phyloP scores from a whole-genome alignment of 1,140 invertebrate species.

The Coelopa frigida region DNA sequence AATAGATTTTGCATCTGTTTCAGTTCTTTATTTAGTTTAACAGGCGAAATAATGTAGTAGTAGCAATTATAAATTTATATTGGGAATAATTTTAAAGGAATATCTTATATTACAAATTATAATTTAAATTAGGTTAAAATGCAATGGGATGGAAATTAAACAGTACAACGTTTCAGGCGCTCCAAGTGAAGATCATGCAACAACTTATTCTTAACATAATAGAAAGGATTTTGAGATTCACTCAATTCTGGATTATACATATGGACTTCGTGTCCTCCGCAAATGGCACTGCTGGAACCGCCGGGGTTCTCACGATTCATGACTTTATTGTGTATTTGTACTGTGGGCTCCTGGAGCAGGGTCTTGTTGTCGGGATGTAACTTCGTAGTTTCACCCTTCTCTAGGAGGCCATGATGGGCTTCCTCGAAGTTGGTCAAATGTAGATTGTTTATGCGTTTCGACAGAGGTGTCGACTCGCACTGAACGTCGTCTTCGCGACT shows the following conservation, averaged over 20 bases:
- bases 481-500: slow-evolving; percentile 38
- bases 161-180: slow-evolving; percentile 25
- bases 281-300: not conserved
- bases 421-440: slow-evolving; percentile 35
- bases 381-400: slow-evolving; percentile 6
- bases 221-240: slow-evolving; percentile 36
- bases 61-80: too few species aligned
- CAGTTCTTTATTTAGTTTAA: too few species aligned
- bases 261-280: not conserved
- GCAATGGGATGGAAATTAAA: too few species aligned
- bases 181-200: slow-evolving; percentile 39
- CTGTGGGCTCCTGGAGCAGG: not conserved
- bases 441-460: slow-evolving; percentile 42
- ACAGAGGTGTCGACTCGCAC: slow-evolving; percentile 37
- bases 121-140: too few species aligned
- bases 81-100: too few species aligned
- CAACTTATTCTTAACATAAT: slow-evolving; percentile 41
- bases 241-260: slow-evolving; percentile 35
- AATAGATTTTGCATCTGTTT: too few species aligned
- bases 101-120: too few species aligned
- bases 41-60: too few species aligned
- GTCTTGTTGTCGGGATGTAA: slow-evolving; percentile 5
- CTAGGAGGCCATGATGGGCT: too few species aligned
- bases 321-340: slow-evolving; percentile 6
- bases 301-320: slow-evolving; percentile 8